A percentile compares a stretch with the other conserved stretches of the same genome.
Evolutionary conservation across 2,113 vertebrate genomes (phyloP).

Genomic region (Brienomyrus longianalis): DNA sequence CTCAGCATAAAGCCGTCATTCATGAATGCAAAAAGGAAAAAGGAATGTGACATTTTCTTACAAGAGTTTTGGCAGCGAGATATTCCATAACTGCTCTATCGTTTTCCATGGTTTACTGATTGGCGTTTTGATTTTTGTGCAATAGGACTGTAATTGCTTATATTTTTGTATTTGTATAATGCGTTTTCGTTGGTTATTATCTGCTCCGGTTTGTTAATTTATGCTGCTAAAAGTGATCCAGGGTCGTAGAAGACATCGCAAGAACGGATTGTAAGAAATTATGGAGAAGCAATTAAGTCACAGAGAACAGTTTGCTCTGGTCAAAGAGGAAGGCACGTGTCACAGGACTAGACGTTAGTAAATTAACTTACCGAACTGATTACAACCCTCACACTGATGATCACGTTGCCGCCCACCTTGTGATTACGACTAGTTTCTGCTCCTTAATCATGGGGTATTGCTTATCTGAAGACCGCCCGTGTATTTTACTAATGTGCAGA

Average conservation of each 20-base stretch:
- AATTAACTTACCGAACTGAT: conserved; percentile 69
- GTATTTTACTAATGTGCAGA: background rate
- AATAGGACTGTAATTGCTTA: too few species aligned
- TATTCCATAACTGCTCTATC: background rate
- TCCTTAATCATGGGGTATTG: conserved; percentile 38
- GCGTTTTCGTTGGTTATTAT: background rate
- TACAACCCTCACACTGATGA: conserved; percentile 48
- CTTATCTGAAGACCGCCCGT: background rate
- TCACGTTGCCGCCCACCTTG: conserved; percentile 65
- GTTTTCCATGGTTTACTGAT: background rate
- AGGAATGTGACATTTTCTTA: background rate
- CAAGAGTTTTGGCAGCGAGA: background rate
- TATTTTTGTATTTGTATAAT: too few species aligned
- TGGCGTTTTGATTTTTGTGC: background rate
- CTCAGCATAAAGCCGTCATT: background rate
- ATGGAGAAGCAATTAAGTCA: background rate
- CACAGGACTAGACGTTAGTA: conserved; percentile 30
- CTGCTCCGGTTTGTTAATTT: background rate
- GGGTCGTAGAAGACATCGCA: background rate
- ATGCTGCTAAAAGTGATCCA: background rate
- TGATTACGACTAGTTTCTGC: conserved; percentile 49
- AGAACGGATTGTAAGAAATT: background rate
- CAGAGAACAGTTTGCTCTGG: background rate
- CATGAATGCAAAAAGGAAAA: background rate
- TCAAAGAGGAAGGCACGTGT: background rate